Conservation (phyloP, 2,888 invertebrate genomes). For the Chymomyza amoena region DNA sequence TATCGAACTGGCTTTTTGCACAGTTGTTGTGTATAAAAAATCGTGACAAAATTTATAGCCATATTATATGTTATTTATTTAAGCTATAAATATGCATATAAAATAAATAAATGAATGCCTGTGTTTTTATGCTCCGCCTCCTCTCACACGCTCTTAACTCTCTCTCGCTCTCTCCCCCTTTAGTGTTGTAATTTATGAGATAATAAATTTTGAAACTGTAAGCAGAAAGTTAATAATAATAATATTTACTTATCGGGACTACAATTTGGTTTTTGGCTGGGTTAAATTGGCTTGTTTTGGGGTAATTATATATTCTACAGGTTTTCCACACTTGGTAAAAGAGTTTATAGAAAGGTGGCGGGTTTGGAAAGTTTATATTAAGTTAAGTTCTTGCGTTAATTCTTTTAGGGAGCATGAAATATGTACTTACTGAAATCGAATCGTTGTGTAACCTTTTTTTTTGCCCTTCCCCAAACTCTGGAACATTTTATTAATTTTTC, state of each 20-base stretch:
- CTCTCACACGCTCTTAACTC: slow-evolving; percentile 33
- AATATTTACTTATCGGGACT: neutral
- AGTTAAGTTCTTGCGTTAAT: too few species aligned
- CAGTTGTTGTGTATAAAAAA: slow-evolving; percentile 64
- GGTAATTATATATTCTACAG: neutral
- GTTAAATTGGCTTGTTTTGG: neutral
- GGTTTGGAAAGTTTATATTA: neutral
- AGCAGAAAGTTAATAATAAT: slow-evolving; percentile 32
- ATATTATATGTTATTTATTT: slow-evolving; percentile 71
- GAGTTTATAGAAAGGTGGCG: neutral
- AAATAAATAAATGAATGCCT: slow-evolving; percentile 51
- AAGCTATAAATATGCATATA: slow-evolving; percentile 70
- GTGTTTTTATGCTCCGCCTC: slow-evolving; percentile 46
- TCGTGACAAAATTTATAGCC: slow-evolving; percentile 67
- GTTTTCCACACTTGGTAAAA: neutral
- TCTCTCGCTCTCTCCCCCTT: too few species aligned
- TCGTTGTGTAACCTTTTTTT: too few species aligned
- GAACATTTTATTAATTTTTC: too few species aligned
- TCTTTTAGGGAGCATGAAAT: too few species aligned
- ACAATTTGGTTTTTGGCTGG: neutral
- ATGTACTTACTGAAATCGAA: too few species aligned
- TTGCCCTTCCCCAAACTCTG: too few species aligned
- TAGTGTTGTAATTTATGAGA: slow-evolving; percentile 67
- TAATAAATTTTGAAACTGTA: slow-evolving; percentile 68
- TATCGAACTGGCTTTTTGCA: slow-evolving; percentile 34